Evolutionary conservation across 2,888 invertebrate species (phyloP), one percentile per base, ranked within the genome.

Genomic region (Trichogramma evanescens): DNA sequence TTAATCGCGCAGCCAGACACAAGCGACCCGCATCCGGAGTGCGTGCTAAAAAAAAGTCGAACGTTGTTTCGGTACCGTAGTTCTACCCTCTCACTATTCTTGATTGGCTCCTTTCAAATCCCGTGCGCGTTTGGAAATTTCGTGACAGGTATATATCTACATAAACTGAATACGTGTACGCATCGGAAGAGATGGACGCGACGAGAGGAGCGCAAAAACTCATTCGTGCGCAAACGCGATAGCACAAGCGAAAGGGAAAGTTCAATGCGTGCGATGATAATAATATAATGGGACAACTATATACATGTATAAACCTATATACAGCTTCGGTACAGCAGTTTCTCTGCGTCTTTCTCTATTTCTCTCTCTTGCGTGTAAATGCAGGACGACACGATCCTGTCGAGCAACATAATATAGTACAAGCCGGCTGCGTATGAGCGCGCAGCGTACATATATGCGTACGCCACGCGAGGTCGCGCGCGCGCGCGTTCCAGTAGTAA

Each of bases 401-500:
- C 26, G 26, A 26, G 26, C 26, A 26, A 26, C 26, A 26, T 26
- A 26, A 26, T 26, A 26, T 26, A 26, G 26, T 26, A 26, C 26
- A 26, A 26, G 26, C 26, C 26, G 26, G 26, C 26, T 26, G 26
- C 26, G 26, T 26, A 26, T 26, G 26, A 26, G 26, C 26, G 26
- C 3, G 26, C 26, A 26, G 26, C 26, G 26, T 49, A 13, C 13
- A 13, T 13, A 9, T 10, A 9, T 49, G 9, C 6, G n/a, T 46
- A 61, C 62, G 58, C 59, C 65, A 26, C 26, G 3, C 26, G 61
- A 50, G 62, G 59, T 66, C 64, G 65, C 64, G 64, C 64, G 61
- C 65, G n/a, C n/a, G n/a, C n/a, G n/a, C n/a, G 68, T 66, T 67
- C 69, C 66, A 61, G 62, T 66, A 71, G 70, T 26, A 26, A 26